Conservation (phyloP, 2,113 vertebrate genomes). For the Recurvirostra avosetta region DNA sequence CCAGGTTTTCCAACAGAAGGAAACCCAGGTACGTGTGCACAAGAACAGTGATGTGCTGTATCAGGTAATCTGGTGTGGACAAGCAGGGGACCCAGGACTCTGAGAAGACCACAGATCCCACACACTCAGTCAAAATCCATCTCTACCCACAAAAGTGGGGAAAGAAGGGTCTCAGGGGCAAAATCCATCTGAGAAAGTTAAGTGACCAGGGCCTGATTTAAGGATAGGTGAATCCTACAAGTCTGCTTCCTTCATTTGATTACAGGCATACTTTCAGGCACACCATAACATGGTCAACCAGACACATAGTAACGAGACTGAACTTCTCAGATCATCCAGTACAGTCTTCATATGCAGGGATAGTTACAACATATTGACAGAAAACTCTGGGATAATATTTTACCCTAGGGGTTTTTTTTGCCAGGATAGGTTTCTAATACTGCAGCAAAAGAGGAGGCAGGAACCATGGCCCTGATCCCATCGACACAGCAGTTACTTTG, state of each 20-base stretch:
- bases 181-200: background rate
- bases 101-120: background rate
- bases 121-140: background rate
- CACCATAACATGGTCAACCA: background rate
- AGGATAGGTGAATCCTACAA: background rate
- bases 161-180: background rate
- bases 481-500: background rate
- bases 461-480: background rate
- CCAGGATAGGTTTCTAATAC: background rate
- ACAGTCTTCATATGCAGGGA: background rate
- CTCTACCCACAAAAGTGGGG: background rate
- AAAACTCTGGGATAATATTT: background rate
- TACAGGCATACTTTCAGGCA: background rate
- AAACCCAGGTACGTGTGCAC: background rate
- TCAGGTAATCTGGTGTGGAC: rapidly evolving
- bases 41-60: background rate
- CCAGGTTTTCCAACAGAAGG: background rate
- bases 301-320: background rate
- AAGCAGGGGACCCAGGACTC: background rate
- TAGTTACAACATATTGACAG: background rate
- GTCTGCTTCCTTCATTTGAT: background rate
- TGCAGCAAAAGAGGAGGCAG: background rate
- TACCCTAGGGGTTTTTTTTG: background rate
- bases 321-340: background rate
- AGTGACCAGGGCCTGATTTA: background rate